Base-by-base conservation (phyloP, 2,113 vertebrate species). In the Saguinus imperator region DNA sequence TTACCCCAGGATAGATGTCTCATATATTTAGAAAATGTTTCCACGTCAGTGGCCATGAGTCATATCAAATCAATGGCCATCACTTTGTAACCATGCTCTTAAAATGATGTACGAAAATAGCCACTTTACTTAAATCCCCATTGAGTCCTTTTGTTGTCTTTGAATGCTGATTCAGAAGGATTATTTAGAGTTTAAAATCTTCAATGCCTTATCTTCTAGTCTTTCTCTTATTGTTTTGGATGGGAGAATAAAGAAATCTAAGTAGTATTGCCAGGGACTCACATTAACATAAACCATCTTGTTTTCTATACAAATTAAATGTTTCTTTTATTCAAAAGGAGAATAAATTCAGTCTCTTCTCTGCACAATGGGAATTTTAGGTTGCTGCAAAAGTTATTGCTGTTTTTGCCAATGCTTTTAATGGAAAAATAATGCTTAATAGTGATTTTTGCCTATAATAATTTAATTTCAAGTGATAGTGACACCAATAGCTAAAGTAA, bases 41-140 rank as follows among this genome's bases (percentile, higher is more conserved):
- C 61, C 50, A 72, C 0, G 0, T 84, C 85, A 70, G 40, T 88
- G 16, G 35, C 32, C 40, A 79, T 96, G 88, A 98, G 43, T 97
- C 95, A 94, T 73, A 81, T 7, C 27, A 89, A 96, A 90, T 87
- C 81, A 94, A 90, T 94, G 92, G 76, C 50, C 76, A 52, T 75
- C 40, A 17, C 72, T 95, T 45, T 17, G 85, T 82, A 75, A 88
- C 25, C 57, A 68, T 37, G 17, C n/a, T 79, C 57, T 92, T 82
- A 73, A 88, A 96, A 87, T 92, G 55, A 83, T 25, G 61, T 27
- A 79, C 40, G 61, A 96, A 96, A 96, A 85, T 57, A 92, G 43
- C 61, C 89, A 58, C n/a, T 92, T 93, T 64, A 58, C 21, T 58
- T 88, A 94, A 92, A 96, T 80, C 18, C n/a, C 18, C 13, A 3